Evolutionary conservation across 2,888 invertebrate species (phyloP).

Genomic region (Margaritifera margaritifera): DNA sequence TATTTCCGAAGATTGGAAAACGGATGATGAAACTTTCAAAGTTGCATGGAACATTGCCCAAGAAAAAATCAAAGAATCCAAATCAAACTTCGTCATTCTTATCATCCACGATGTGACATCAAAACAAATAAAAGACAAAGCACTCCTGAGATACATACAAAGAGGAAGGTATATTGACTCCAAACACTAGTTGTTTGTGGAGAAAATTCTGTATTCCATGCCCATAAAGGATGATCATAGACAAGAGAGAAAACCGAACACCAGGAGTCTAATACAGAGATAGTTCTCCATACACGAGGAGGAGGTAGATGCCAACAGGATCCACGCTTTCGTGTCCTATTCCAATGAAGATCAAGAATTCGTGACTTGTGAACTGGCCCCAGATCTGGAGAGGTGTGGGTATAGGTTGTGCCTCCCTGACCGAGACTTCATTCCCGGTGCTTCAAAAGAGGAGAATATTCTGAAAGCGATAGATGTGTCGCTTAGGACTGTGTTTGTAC

Average conservation of each 20-base stretch:
- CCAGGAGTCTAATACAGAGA: conserved; percentile 21
- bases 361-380: conserved; percentile 29
- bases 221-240: conserved; percentile 20
- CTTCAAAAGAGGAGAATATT: conserved; percentile 46
- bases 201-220: conserved; percentile 44
- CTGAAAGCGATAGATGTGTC: conserved; percentile 33
- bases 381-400: conserved; percentile 29
- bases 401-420: conserved; percentile 39
- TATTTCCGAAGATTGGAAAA: conserved; percentile 30
- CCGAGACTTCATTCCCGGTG: conserved; percentile 45
- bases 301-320: conserved; percentile 29
- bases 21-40: conserved; percentile 27
- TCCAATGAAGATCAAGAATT: conserved; percentile 35
- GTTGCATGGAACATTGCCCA: conserved; percentile 45
- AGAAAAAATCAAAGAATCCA: conserved; percentile 41
- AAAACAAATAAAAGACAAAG: conserved; percentile 34
- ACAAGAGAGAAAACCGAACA: conserved; percentile 7
- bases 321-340: conserved; percentile 43
- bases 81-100: conserved; percentile 40
- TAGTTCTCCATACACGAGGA: conserved; percentile 27
- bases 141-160: conserved; percentile 35
- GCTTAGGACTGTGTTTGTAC: conserved; percentile 34
- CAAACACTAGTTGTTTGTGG: conserved; percentile 23
- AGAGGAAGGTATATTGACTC: conserved; percentile 38
- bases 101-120: conserved; percentile 26